phyloP scores from a whole-genome alignment of 2,888 invertebrate species.

The Chrysotoxum bicinctum region DNA sequence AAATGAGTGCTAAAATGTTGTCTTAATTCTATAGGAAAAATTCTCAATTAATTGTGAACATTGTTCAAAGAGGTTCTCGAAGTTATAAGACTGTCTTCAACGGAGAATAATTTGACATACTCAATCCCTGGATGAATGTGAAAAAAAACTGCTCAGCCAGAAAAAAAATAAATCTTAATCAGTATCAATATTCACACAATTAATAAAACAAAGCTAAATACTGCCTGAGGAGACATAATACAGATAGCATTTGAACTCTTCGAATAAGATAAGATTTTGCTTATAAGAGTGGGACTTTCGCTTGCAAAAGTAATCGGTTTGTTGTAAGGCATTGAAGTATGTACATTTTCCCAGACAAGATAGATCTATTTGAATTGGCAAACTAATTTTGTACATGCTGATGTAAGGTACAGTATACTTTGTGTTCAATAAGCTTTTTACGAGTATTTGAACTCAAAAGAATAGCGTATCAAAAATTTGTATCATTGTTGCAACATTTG shows the following conservation, averaged over 20 bases:
- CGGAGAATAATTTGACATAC: background rate
- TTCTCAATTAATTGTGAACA: background rate
- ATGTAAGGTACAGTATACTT: background rate
- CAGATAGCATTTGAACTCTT: slow-evolving; percentile 8
- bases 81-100: background rate
- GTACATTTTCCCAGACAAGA: background rate
- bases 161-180: background rate
- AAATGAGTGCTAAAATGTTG: no score
- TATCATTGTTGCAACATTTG: slow-evolving; percentile 17
- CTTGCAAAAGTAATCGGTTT: background rate
- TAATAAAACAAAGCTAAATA: background rate
- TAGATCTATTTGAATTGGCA: background rate
- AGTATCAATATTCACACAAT: background rate
- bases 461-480: background rate
- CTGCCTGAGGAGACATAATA: background rate
- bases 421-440: slow-evolving; percentile 36
- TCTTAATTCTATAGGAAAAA: no score
- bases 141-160: background rate
- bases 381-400: background rate
- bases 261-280: background rate
- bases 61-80: background rate
- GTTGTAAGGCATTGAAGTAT: background rate
- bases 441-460: slow-evolving; percentile 34
- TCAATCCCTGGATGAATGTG: background rate
- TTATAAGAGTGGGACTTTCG: background rate